A percentile compares a stretch with the other conserved stretches of the same genome.
Conservation (phyloP, 1,140 invertebrate species). For the Orchestia grillus region DNA sequence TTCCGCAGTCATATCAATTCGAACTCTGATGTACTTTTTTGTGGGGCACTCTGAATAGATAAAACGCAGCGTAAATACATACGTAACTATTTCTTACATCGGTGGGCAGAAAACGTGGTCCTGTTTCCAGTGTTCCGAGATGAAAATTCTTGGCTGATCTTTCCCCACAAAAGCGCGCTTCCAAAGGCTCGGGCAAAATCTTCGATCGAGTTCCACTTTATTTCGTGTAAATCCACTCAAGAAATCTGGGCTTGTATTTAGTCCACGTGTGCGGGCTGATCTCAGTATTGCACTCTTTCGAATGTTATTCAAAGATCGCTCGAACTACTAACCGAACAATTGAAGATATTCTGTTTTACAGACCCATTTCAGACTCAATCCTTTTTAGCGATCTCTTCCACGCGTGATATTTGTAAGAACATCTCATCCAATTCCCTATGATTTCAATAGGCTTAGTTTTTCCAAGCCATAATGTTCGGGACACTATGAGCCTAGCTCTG, state of each 20-base stretch:
- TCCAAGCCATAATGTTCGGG: background rate
- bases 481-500: background rate
- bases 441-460: background rate
- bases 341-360: background rate
- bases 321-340: background rate
- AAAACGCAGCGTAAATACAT: background rate
- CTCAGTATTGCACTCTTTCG: background rate
- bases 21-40: too few relatives aligned
- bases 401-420: background rate
- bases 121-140: too few relatives aligned
- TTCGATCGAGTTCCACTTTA: background rate
- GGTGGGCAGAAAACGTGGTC: too few relatives aligned
- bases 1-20: too few relatives aligned
- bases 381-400: background rate
- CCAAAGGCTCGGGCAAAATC: background rate
- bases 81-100: background rate
- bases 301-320: background rate
- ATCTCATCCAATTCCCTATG: background rate
- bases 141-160: too few relatives aligned
- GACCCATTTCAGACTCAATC: background rate
- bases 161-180: too few relatives aligned
- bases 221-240: background rate
- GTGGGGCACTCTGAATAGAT: too few relatives aligned
- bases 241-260: background rate
- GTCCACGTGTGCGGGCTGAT: background rate